Evolutionary conservation across 2,797 vertebrate species (phyloP).

Genomic region (Parotocinclus haroldoi): DNA sequence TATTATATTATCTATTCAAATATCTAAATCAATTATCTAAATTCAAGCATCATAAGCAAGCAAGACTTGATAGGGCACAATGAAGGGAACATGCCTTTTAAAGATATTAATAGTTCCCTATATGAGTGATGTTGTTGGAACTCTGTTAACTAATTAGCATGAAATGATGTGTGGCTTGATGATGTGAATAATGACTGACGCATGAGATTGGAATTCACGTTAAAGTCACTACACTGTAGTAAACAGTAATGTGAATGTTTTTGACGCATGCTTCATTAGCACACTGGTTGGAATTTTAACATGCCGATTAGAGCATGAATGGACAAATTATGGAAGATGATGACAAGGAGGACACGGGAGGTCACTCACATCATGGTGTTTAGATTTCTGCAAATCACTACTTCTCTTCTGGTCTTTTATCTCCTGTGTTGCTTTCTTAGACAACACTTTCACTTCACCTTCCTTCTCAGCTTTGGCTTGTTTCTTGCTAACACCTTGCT

Average conservation of each 20-base stretch:
- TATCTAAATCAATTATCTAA: too few species aligned
- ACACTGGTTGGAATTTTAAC: slow-evolving; percentile 45
- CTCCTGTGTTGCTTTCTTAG: slow-evolving; percentile 70
- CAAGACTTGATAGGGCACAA: background rate
- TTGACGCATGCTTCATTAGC: slow-evolving; percentile 38
- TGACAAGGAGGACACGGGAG: slow-evolving; percentile 63
- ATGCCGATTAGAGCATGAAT: slow-evolving; percentile 15
- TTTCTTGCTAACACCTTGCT: slow-evolving; percentile 71
- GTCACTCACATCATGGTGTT: slow-evolving; percentile 90
- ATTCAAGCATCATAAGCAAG: too few species aligned
- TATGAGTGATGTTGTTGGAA: background rate
- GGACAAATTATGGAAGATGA: slow-evolving; percentile 18
- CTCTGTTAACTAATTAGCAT: background rate
- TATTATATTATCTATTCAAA: too few species aligned
- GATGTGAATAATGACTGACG: slow-evolving; percentile 1
- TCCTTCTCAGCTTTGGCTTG: slow-evolving; percentile 74
- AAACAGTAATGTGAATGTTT: too few species aligned
- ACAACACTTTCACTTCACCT: slow-evolving; percentile 65
- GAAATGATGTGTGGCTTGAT: background rate
- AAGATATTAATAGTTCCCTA: background rate
- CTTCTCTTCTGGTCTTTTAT: slow-evolving; percentile 73
- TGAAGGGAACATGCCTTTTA: background rate
- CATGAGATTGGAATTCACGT: background rate
- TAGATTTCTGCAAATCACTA: slow-evolving; percentile 75
- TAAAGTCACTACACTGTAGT: too few species aligned